These are phyloP conservation scores for Volucella inanis DNA, from an alignment of 2,888 invertebrate species.

Conservation along the genomic window DNA sequence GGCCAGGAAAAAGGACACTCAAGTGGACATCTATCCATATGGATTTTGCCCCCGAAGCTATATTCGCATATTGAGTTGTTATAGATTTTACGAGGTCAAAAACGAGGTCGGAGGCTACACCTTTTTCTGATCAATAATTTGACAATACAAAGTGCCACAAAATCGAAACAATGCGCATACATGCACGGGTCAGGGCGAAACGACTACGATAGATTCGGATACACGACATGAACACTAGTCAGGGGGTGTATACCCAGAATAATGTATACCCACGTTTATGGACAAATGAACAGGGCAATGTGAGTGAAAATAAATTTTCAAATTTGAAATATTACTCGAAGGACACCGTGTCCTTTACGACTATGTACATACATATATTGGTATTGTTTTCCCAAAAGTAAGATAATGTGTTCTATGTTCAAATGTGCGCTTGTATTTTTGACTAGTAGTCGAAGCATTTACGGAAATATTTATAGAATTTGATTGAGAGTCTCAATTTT, in stretches of 20 bases:
- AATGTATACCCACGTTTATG: constrained; percentile 53
- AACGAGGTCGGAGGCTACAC: constrained; percentile 73
- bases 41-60: constrained; percentile 60
- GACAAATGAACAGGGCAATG: constrained; percentile 65
- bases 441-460: constrained; percentile 62
- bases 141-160: constrained; percentile 74
- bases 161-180: constrained; percentile 61
- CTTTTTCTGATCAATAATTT: constrained; percentile 75
- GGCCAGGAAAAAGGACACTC: constrained; percentile 71
- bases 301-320: constrained; percentile 71
- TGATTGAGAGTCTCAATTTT: constrained; percentile 73
- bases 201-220: constrained; percentile 47
- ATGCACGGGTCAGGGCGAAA: constrained; percentile 47
- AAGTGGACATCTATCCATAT: constrained; percentile 55
- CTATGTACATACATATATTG: too few species aligned
- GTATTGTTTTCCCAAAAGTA: constrained; percentile 30
- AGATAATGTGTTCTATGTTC: constrained; percentile 16
- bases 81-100: constrained; percentile 74
- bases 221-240: constrained; percentile 20
- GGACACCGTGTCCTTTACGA: constrained; percentile 47
- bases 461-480: constrained; percentile 75
- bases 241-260: constrained; percentile 47
- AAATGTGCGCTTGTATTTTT: constrained; percentile 53
- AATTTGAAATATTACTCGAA: constrained; percentile 72
- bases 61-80: constrained; percentile 71